Base-by-base conservation (phyloP, 2,888 invertebrate genomes). In the Orthonevra nobilis region DNA sequence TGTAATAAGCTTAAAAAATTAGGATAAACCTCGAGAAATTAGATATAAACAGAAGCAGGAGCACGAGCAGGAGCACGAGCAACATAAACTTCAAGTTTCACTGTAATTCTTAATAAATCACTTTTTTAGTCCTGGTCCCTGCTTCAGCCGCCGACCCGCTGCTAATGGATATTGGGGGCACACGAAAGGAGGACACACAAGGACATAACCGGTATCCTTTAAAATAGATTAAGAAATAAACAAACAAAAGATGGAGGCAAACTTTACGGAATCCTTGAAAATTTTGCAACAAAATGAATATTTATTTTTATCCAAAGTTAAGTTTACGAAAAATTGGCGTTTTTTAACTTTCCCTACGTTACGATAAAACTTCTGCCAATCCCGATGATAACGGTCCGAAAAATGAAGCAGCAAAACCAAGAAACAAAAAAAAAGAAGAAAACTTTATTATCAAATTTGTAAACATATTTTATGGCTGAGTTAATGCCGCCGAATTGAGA, bases 21-120 rank as follows among this genome's bases (percentile, higher is more conserved):
- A 70, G 70, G 64, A 70, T 70, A 70, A 77, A 70, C 64, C 70
- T 40, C 38, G 32, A 70, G 70, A 77, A 77, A 70, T 77, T 77
- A 60, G 70, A 70, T 70, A 70, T 54, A 66, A 77, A 77, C 42
- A 77, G 77, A 52, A 68, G 26, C 54, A 64, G 46, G 32, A 15
- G n/a, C n/a, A n/a, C n/a, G n/a, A n/a, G n/a, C n/a, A n/a, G n/a
- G n/a, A n/a, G n/a, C n/a, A 54, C 17, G 17, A 12, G 12, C 75
- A 54, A 64, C 60, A 70, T 48, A 77, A 66, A 70, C 70, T 77
- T 70, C 28, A 70, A 70, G 77, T 70, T 77, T 60, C 70, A 77
- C 64, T 70, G 66, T 77, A 70, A 77, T 77, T 77, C 77, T 77
- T 70, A 64, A 70, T 77, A 77, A 77, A 77, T 77, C 77, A 77